A percentile compares a stretch with the other conserved stretches of the same genome.
Evolutionary conservation across 2,888 invertebrate species (phyloP).

Genomic region (Chloroclysta siterata): DNA sequence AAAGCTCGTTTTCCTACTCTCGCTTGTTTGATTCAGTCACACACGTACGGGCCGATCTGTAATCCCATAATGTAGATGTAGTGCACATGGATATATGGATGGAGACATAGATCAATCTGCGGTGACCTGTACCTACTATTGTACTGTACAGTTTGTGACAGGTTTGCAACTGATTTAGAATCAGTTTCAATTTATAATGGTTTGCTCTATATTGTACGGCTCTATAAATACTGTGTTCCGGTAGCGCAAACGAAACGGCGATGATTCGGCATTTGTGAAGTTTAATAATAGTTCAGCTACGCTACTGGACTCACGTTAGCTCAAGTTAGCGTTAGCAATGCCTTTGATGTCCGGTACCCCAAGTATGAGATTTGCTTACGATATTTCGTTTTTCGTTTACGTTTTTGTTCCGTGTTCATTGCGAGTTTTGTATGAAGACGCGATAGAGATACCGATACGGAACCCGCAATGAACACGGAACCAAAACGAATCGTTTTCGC

Average conservation of each 20-base stretch:
- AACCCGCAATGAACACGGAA: too few species aligned
- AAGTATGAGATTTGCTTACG: too few species aligned
- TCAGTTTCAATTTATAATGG: slow-evolving; percentile 20
- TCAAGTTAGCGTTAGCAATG: not conserved
- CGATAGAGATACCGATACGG: too few species aligned
- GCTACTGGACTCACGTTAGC: not conserved
- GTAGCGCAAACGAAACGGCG: too few species aligned
- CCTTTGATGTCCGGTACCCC: not conserved
- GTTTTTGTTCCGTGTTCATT: too few species aligned
- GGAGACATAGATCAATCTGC: slow-evolving; percentile 31
- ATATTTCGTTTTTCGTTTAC: too few species aligned
- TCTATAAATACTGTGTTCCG: too few species aligned
- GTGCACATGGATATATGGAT: slow-evolving; percentile 20
- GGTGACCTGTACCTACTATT: slow-evolving; percentile 24
- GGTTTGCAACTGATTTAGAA: slow-evolving; percentile 24
- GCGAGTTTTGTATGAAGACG: too few species aligned
- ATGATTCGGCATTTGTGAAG: not conserved
- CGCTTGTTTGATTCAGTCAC: slow-evolving; percentile 27
- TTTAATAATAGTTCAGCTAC: not conserved
- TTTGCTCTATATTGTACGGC: not conserved
- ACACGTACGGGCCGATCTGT: slow-evolving; percentile 24
- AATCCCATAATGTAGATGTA: slow-evolving; percentile 18
- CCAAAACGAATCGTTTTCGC: too few species aligned
- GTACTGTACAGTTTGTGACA: slow-evolving; percentile 13
- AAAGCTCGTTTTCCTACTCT: slow-evolving; percentile 35